Base-by-base conservation (phyloP, 2,797 vertebrate genomes). In the Ataeniobius toweri region DNA sequence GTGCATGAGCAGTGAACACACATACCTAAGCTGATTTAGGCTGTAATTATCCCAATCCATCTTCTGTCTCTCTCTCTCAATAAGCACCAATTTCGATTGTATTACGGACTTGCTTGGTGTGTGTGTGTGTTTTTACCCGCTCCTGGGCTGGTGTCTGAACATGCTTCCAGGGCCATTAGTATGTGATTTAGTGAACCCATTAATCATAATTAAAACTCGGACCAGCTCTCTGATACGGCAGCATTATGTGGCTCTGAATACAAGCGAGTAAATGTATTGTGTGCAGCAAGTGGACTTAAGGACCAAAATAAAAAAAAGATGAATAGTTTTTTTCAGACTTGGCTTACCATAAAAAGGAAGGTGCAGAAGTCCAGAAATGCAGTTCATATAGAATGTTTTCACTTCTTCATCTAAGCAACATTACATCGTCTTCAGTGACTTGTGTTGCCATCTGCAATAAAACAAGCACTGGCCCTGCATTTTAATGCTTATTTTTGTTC, bases 21-120 rank as follows among this genome's bases (percentile, higher is more conserved):
- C 75, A 24, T 71, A 78, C 71, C 78, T 79, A 31, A 0, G 14
- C 74, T 83, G 80, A 76, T 69, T 80, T 77, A 73, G 78, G 26
- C 74, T 87, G 59, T 89, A 89, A 88, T 94, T 86, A 89, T 91
- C 77, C 83, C 80, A 73, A 77, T 88, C 80, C 88, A 79, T 89
- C 81, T 85, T 81, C 55, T 79, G 67, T 56, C 56, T 31, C 73
- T 59, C 55, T 36, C 36, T 81, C 28, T 79, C 71, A 51, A 55
- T 83, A 78, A 90, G 84, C 77, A 88, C 72, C 82, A 87, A 89
- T 93, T 91, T 90, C 80, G 89, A 88, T 92, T 87, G 89, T 80
- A 83, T 91, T 81, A 86, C 68, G 79, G 86, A 83, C 80, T 65
- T 85, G 61, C 69, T n/a, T 73, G 20, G 72, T 74, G 79, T 84